These are phyloP conservation scores for Zosterops lateralis DNA, from an alignment of 2,113 vertebrate species.

Conservation along the genomic window DNA sequence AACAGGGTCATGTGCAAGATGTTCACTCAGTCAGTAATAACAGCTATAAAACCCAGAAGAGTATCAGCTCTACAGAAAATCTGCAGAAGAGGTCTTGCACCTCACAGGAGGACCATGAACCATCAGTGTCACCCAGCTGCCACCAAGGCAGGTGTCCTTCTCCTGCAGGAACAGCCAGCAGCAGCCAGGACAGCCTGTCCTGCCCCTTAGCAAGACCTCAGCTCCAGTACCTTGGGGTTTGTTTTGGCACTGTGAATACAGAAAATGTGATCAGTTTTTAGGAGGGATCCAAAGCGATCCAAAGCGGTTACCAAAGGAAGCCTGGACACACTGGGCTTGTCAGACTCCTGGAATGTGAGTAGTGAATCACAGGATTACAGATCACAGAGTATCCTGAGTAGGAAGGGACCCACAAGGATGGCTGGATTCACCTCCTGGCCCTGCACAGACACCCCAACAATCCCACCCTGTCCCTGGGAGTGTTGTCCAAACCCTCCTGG, in stretches of 20 bases:
- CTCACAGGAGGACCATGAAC: not conserved
- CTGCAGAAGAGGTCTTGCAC: not conserved
- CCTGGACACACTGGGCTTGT: accelerated
- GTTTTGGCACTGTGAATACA: not conserved
- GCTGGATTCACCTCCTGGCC: not conserved
- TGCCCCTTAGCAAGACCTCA: not conserved
- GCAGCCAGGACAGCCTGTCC: not conserved
- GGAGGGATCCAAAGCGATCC: not conserved
- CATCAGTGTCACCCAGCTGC: not conserved
- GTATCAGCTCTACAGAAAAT: not conserved
- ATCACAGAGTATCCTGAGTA: not conserved
- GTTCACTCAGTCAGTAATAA: not conserved
- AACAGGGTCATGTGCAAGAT: not conserved
- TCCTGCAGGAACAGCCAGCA: not conserved
- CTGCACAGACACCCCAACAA: not conserved
- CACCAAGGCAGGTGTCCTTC: not conserved
- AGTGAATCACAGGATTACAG: not conserved
- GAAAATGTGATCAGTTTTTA: not conserved
- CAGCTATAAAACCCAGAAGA: not conserved
- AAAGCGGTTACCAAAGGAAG: not conserved
- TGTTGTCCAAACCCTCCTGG: accelerated
- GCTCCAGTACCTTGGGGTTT: accelerated
- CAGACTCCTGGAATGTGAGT: not conserved
- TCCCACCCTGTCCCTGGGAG: not conserved
- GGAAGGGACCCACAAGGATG: not conserved